Evolutionary conservation across 2,113 vertebrate genomes (phyloP).

Genomic region (Cynopterus brachyotis): DNA sequence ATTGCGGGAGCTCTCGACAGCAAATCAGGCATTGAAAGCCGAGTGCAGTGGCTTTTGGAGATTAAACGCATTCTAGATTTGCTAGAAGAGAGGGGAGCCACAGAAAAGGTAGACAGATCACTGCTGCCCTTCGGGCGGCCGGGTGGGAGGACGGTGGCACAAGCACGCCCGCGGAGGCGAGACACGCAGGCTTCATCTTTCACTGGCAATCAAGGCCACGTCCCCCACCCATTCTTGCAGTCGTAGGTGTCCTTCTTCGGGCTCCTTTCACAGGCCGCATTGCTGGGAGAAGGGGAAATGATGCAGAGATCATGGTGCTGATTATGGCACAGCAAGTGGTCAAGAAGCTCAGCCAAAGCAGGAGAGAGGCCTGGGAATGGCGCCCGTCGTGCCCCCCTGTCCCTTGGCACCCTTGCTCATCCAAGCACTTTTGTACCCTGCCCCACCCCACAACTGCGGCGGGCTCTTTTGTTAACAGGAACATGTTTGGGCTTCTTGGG

Average conservation of each 20-base stretch:
- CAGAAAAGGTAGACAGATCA: constrained; percentile 69
- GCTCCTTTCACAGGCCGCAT: constrained; percentile 50
- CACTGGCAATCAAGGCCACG: constrained; percentile 81
- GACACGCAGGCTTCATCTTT: constrained; percentile 76
- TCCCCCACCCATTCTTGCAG: constrained; percentile 66
- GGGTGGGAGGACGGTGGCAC: not conserved
- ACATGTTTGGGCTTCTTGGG: not conserved
- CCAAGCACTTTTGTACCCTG: fast-evolving
- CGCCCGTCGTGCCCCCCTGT: fast-evolving
- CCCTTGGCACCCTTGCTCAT: fast-evolving
- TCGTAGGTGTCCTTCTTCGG: constrained; percentile 49
- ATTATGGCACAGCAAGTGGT: constrained; percentile 13
- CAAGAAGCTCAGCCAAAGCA: fast-evolving
- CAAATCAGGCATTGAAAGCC: constrained; percentile 81
- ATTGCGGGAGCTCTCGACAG: constrained; percentile 48
- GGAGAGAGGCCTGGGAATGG: not conserved
- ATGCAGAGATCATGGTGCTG: constrained; percentile 63
- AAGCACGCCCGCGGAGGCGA: constrained; percentile 69
- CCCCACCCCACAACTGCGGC: not conserved
- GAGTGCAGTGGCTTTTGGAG: constrained; percentile 72
- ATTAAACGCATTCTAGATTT: constrained; percentile 80
- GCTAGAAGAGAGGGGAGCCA: constrained; percentile 71
- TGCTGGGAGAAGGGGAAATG: constrained; percentile 65
- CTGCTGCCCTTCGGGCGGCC: constrained; percentile 71
- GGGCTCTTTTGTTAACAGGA: not conserved